Evolutionary conservation across 2,113 vertebrate species (phyloP).

Genomic region (Chaetodon auriga): DNA sequence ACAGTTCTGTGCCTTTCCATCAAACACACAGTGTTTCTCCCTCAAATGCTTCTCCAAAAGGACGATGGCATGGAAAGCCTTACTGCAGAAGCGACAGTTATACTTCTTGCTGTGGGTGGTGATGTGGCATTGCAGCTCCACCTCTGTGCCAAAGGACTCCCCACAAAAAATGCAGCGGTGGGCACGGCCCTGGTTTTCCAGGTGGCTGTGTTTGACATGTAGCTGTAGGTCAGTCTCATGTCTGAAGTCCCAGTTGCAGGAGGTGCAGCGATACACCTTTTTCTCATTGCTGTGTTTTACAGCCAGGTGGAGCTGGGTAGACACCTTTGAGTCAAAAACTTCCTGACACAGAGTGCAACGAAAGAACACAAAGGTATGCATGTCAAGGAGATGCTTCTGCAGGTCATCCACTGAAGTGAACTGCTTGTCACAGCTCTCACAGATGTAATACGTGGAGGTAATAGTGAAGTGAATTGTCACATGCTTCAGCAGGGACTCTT

Average conservation of each 20-base stretch:
- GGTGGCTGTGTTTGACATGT: conserved; percentile 97
- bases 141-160: conserved; percentile 97
- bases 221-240: conserved; percentile 96
- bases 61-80: conserved; percentile 97
- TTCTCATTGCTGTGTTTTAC: conserved; percentile 99
- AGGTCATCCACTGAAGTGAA: conserved; percentile 98
- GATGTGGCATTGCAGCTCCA: conserved; percentile 98
- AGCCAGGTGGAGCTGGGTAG: conserved; percentile 96
- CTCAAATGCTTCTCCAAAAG: conserved; percentile 95
- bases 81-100: conserved; percentile 98
- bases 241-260: conserved; percentile 99
- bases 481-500: conserved; percentile 96
- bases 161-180: conserved; percentile 98
- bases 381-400: conserved; percentile 97
- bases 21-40: conserved; percentile 96
- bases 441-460: conserved; percentile 98
- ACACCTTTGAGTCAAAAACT: conserved; percentile 98
- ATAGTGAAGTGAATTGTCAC: conserved; percentile 98
- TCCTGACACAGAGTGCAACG: conserved; percentile 98
- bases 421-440: conserved; percentile 99
- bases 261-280: conserved; percentile 96
- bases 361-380: conserved; percentile 99
- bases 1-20: conserved; percentile 93
- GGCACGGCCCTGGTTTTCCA: conserved; percentile 94
- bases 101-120: conserved; percentile 99